phyloP scores from a whole-genome alignment of 2,113 vertebrate species.

The Ivindomyrus marchei region DNA sequence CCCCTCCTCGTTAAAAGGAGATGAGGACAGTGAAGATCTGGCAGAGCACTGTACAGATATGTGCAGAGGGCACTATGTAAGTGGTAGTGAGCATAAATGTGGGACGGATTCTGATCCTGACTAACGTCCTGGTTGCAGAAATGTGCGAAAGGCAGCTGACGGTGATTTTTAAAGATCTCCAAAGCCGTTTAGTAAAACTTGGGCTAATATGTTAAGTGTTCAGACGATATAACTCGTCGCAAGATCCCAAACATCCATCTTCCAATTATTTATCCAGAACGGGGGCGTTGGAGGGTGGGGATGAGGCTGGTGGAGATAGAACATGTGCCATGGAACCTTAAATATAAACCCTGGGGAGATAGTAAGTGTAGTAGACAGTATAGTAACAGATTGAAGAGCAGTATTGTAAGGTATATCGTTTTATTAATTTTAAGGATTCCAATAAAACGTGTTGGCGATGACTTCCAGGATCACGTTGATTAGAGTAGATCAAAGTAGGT shows the following conservation, averaged over 20 bases:
- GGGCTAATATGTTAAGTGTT: neutral
- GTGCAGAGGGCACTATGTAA: neutral
- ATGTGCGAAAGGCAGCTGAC: neutral
- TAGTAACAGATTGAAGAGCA: neutral
- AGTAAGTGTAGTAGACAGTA: neutral
- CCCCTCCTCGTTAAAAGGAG: neutral
- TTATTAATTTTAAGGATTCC: neutral
- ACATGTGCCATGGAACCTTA: neutral
- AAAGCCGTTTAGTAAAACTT: neutral
- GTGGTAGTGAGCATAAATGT: neutral
- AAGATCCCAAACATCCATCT: neutral
- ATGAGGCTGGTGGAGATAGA: neutral
- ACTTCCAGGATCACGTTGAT: neutral
- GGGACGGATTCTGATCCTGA: neutral
- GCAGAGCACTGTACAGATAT: neutral
- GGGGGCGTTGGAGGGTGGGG: neutral
- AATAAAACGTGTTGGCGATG: neutral
- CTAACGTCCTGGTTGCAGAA: neutral
- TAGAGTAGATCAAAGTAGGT: neutral
- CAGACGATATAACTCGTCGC: neutral
- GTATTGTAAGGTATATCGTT: neutral
- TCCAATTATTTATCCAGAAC: neutral
- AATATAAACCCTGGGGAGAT: neutral
- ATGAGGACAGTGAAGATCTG: neutral
- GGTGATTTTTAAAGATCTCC: neutral